phyloP scores from a whole-genome alignment of 2,797 vertebrate genomes.

The Stomatorhinus walkeri region DNA sequence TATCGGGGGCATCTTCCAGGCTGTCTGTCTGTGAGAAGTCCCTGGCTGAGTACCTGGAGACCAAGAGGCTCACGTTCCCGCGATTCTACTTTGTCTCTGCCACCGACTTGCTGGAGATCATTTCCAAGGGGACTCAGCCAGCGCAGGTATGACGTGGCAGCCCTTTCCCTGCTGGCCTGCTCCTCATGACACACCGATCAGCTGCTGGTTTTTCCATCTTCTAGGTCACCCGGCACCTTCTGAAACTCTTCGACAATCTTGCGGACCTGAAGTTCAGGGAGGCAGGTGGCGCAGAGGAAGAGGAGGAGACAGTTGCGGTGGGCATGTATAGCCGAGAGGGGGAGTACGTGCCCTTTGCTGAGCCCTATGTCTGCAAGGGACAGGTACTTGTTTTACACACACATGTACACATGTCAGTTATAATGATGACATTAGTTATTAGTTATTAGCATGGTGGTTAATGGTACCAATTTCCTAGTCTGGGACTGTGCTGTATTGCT shows the following conservation, averaged over 20 bases:
- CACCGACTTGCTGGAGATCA: constrained; percentile 65
- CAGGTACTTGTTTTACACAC: constrained; percentile 41
- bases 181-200: background rate
- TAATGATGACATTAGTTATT: background rate
- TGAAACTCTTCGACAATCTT: constrained; percentile 69
- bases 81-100: constrained; percentile 67
- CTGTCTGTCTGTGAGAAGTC: constrained; percentile 65
- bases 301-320: constrained; percentile 40
- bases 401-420: background rate
- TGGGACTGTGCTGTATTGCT: background rate
- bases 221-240: constrained; percentile 64
- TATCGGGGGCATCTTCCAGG: constrained; percentile 36
- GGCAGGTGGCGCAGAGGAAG: constrained; percentile 34
- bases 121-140: constrained; percentile 66
- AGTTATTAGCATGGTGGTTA: background rate
- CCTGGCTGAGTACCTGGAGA: constrained; percentile 64
- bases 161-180: background rate
- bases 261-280: constrained; percentile 65
- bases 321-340: constrained; percentile 70
- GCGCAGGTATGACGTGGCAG: constrained; percentile 50
- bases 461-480: background rate
- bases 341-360: constrained; percentile 62
- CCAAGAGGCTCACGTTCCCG: constrained; percentile 61
- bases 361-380: constrained; percentile 58
- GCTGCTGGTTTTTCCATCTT: background rate